These are phyloP conservation scores for Acrocephalus scirpaceus DNA, from an alignment of 2,797 vertebrate species.

Conservation along the genomic window DNA sequence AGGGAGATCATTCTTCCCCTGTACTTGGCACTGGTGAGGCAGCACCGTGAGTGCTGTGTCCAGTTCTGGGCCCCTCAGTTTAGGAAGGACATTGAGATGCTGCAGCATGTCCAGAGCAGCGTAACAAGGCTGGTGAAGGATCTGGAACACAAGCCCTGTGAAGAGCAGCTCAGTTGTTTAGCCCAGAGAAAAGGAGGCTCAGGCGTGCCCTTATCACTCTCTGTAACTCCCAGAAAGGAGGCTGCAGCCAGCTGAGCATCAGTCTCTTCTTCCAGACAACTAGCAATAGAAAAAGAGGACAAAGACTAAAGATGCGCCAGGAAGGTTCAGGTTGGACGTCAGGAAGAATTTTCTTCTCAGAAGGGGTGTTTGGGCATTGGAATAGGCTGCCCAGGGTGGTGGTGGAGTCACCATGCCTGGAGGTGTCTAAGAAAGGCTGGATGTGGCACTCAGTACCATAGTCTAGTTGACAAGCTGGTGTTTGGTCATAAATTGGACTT, in stretches of 20 bases:
- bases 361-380: not conserved
- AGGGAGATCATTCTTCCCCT: not conserved
- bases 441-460: not conserved
- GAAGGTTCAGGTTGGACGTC: not conserved
- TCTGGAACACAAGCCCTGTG: not conserved
- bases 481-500: not conserved
- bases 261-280: not conserved
- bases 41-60: not conserved
- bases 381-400: too few species aligned
- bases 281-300: too few species aligned
- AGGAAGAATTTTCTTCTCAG: not conserved
- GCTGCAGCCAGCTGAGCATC: not conserved
- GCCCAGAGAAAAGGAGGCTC: not conserved
- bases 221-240: not conserved
- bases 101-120: not conserved
- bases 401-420: not conserved
- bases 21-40: not conserved
- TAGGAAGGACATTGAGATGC: not conserved
- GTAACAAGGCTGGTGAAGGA: not conserved
- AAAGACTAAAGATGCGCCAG: not conserved
- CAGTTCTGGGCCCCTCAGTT: not conserved
- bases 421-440: not conserved
- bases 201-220: not conserved
- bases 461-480: not conserved
- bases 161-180: not conserved